A percentile compares a stretch with the other conserved stretches of the same genome.
These are phyloP conservation scores for Schizaphis graminum DNA, from an alignment of 2,888 invertebrate species.

Conservation along the genomic window DNA sequence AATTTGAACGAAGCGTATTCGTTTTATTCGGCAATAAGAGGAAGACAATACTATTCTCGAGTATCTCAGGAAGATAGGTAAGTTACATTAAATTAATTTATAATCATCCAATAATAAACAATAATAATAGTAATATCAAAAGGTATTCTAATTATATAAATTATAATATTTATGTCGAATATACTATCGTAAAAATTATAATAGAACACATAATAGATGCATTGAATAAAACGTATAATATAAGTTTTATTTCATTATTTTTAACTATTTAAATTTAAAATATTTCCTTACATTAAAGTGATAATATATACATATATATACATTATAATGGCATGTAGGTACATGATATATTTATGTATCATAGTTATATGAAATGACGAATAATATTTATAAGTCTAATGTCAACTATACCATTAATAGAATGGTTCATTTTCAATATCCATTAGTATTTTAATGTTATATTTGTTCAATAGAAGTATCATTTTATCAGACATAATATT, in stretches of 20 bases:
- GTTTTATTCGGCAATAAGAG: constrained; percentile 95
- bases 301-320: neutral
- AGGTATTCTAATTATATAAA: neutral
- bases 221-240: neutral
- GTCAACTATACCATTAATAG: neutral
- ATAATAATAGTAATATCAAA: neutral
- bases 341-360: neutral
- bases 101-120: neutral
- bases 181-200: neutral
- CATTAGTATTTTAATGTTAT: neutral
- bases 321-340: neutral
- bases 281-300: neutral
- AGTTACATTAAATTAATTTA: constrained; percentile 63
- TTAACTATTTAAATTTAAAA: neutral
- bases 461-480: neutral
- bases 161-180: neutral
- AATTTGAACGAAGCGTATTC: constrained; percentile 96
- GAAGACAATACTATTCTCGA: constrained; percentile 93
- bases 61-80: constrained; percentile 92
- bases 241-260: neutral
- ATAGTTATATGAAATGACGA: neutral
- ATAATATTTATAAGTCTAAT: neutral
- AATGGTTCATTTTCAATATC: neutral
- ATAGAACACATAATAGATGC: neutral
- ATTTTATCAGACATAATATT: neutral